Evolutionary conservation across 2,113 vertebrate genomes (phyloP), one percentile per base, ranked within the genome.

Genomic region (Chamaea fasciata): DNA sequence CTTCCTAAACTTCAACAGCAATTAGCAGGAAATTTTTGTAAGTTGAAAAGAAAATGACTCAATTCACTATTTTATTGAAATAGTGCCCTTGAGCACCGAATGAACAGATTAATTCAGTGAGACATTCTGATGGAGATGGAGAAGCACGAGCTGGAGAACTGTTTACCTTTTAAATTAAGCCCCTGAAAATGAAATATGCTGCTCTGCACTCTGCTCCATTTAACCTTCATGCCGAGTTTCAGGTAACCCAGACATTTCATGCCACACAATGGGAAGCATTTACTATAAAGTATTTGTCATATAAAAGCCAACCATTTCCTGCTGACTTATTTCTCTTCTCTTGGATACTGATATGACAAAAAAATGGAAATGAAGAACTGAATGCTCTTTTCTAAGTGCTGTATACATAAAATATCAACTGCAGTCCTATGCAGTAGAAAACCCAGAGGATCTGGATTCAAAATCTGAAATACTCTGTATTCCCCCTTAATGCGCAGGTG

Each of bases 321-420:
- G 71, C 44, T 75, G 62, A 75, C 42, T 88, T 92, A 83, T 64
- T 93, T 95, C 59, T 83, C 65, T 85, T 88, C 65, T 57, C 75
- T 79, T 39, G 68, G 85, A 80, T 46, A 90, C 63, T 12, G 44
- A 55, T 76, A 41, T 28, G 53, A 76, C 65, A 46, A 88, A 93
- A 64, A 87, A 89, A 93, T 60, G 56, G 75, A 90, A 96, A 82
- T 70, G 9, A 84, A 83, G 64, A 84, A 70, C 9, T 37, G 74
- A 93, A 90, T 47, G 78, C 50, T 91, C 55, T 70, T 81, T 60
- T 84, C 53, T 39, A 68, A 88, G 59, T 57, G 63, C 79, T 83
- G 59, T 69, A 90, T 64, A 92, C 83, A 93, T 80, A 92, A 93
- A 94, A 83, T 23, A 90, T 93, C 67, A 79, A 73, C 41, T 82